Conservation (phyloP, 2,888 invertebrate genomes). For the Xestia rhomboidea region DNA sequence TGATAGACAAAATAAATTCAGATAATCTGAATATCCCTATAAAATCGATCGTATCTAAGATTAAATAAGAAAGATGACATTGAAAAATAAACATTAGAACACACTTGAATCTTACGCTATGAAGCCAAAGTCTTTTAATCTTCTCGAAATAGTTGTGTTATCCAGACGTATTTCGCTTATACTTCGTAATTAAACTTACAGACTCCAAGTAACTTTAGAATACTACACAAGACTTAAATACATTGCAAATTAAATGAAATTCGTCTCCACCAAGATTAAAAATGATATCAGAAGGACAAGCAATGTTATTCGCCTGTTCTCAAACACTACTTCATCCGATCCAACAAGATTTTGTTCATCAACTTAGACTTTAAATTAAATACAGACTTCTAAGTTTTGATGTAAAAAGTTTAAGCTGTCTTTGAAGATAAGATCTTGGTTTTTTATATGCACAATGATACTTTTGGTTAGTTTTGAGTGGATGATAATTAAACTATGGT, state of each 20-base stretch:
- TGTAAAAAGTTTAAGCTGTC: slow-evolving; percentile 46
- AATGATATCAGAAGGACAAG: slow-evolving; percentile 31
- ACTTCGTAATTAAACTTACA: slow-evolving; percentile 8
- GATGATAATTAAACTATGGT: slow-evolving; percentile 20
- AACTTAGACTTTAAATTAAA: slow-evolving; percentile 50
- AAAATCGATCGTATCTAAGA: not conserved
- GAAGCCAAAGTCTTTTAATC: not conserved
- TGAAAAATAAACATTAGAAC: not conserved
- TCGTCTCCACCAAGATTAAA: slow-evolving; percentile 34
- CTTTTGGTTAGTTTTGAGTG: slow-evolving; percentile 23
- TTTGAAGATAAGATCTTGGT: slow-evolving; percentile 29
- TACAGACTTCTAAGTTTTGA: slow-evolving; percentile 39
- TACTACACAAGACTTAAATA: slow-evolving; percentile 12
- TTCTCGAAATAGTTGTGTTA: not conserved
- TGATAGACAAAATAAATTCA: not conserved
- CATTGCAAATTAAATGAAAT: slow-evolving; percentile 23
- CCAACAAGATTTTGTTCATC: slow-evolving; percentile 46
- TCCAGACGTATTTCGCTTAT: not conserved
- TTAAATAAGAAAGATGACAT: not conserved
- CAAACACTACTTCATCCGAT: slow-evolving; percentile 30
- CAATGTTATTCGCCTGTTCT: slow-evolving; percentile 37
- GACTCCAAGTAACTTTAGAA: slow-evolving; percentile 13
- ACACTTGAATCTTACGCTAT: too few relatives aligned
- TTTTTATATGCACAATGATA: slow-evolving; percentile 11
- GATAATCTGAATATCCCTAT: not conserved